Conservation (phyloP, 2,888 invertebrate genomes). For the Boloria euphrosyne region DNA sequence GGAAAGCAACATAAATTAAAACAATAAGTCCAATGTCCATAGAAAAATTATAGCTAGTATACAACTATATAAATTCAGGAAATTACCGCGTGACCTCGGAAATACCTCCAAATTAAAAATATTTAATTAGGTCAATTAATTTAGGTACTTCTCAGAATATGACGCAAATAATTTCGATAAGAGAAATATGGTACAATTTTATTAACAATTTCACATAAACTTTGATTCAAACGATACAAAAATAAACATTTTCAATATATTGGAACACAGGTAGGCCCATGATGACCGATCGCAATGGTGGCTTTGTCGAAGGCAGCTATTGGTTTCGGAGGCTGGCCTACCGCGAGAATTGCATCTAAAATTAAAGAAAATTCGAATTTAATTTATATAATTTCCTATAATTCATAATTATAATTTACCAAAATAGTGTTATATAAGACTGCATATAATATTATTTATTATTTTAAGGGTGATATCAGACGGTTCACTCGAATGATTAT, state of each 20-base stretch:
- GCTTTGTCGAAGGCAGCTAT: constrained; percentile 73
- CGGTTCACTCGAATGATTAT: too few relatives aligned
- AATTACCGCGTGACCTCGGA: too few relatives aligned
- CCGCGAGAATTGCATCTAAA: constrained; percentile 73
- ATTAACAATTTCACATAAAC: constrained; percentile 3
- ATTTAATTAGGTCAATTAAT: too few relatives aligned
- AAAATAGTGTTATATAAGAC: neutral
- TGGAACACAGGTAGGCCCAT: constrained; percentile 37
- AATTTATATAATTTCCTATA: neutral
- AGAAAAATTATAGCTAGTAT: too few relatives aligned
- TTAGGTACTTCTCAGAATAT: too few relatives aligned
- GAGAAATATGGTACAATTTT: neutral
- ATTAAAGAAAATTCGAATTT: constrained; percentile 19
- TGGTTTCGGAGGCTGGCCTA: constrained; percentile 74
- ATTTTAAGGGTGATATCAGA: too few relatives aligned
- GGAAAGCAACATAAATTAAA: too few relatives aligned
- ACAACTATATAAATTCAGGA: too few relatives aligned
- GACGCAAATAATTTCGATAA: too few relatives aligned
- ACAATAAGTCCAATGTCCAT: too few relatives aligned
- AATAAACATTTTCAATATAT: constrained; percentile 17
- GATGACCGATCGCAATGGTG: constrained; percentile 62
- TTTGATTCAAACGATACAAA: neutral
- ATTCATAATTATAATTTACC: neutral
- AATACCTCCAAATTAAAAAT: too few relatives aligned
- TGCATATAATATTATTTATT: neutral